Base-by-base conservation (phyloP, 2,888 invertebrate species). In the Uloborus plumipes region DNA sequence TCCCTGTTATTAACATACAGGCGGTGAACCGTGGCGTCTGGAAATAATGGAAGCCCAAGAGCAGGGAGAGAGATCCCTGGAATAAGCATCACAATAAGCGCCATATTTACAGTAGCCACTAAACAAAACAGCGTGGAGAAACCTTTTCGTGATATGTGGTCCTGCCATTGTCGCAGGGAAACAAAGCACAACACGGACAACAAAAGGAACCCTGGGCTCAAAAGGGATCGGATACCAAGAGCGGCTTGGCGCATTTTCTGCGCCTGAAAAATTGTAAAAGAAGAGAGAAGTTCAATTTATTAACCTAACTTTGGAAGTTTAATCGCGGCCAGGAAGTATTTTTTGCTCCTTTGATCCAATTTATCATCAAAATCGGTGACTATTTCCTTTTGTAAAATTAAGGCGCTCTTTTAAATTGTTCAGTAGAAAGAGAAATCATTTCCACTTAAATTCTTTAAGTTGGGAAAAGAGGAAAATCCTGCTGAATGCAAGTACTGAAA, bases 51-150 rank as follows among this genome's bases (percentile, higher is more conserved):
- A 53, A 64, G 58, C 53, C 22, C 53, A 64, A 39, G 64, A n/a
- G n/a, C n/a, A 39, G 64, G 59, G 50, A 61, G 69, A 69, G 69
- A 76, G 53, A 76, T 76, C 69, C 76, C 55, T 20, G 61, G 62
- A 76, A 76, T 76, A 76, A 76, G 69, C 76, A 76, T 69, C 76
- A 76, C 76, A 76, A 75, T 76, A 69, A 61, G 76, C 61, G 76
- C 59, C 58, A 75, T 75, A 75, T 75, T 75, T 74, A 74, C 75
- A 59, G 75, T 72, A 11, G 22, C 26, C 53, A 61, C 62, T 31
- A 69, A 76, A 76, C 76, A 76, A 76, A 76, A 76, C 76, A 69
- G 50, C 62, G 47, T 31, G 20, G 61, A n/a, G 62, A 76, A 67
- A 76, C 62, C 76, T 76, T 76, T 76, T 62, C 53, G 62, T 69